These are phyloP conservation scores for Seriola aureovittata DNA, from an alignment of 2,113 vertebrate genomes.

Conservation along the genomic window DNA sequence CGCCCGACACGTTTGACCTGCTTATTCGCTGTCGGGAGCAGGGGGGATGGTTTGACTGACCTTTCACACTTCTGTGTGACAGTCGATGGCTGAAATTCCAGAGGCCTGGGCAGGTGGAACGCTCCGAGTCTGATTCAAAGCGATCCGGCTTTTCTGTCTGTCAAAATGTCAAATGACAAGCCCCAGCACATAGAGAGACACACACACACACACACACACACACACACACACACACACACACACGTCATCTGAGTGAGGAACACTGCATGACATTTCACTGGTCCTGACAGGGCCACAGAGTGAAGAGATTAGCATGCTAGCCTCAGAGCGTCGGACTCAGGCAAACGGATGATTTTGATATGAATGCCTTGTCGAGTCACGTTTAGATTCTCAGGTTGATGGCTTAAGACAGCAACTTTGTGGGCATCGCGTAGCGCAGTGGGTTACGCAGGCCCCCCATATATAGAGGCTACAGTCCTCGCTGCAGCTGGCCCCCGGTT, in stretches of 20 bases:
- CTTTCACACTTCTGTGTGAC: slow-evolving; percentile 41
- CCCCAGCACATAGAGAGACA: neutral
- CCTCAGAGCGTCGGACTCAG: neutral
- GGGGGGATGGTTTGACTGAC: slow-evolving; percentile 24
- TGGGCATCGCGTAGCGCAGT: too few species aligned
- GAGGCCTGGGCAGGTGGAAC: slow-evolving; percentile 42
- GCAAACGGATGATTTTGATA: slow-evolving; percentile 54
- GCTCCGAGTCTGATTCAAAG: slow-evolving; percentile 45
- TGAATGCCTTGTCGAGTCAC: slow-evolving; percentile 46
- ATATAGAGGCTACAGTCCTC: too few species aligned
- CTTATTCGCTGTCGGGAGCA: neutral
- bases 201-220: slow-evolving; percentile 32
- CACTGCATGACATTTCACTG: slow-evolving; percentile 56
- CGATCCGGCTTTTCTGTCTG: slow-evolving; percentile 43
- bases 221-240: slow-evolving; percentile 38
- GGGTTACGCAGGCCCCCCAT: too few species aligned
- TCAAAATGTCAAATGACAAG: slow-evolving; percentile 69
- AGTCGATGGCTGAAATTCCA: slow-evolving; percentile 15
- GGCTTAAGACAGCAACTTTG: slow-evolving; percentile 13
- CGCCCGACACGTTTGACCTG: slow-evolving; percentile 9
- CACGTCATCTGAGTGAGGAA: slow-evolving; percentile 1
- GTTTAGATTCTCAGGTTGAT: slow-evolving; percentile 47
- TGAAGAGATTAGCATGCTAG: slow-evolving; percentile 27
- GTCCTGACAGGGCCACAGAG: slow-evolving; percentile 36
- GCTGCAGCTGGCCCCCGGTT: too few species aligned